These are phyloP conservation scores for Labeo rohita DNA, from an alignment of 2,113 vertebrate genomes.

Conservation along the genomic window DNA sequence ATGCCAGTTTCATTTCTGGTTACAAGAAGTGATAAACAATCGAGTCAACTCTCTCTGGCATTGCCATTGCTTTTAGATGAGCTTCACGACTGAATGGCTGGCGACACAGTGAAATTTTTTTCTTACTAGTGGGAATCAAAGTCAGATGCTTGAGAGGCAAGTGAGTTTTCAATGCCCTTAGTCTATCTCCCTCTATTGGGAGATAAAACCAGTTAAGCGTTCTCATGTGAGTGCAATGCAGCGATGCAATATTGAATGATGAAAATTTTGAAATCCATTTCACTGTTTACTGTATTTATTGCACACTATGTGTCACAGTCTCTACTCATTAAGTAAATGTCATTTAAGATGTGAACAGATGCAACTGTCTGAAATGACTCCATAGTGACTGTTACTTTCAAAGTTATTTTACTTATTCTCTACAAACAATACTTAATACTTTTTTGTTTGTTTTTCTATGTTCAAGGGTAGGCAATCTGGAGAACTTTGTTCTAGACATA, in stretches of 20 bases:
- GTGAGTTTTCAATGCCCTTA: conserved; percentile 15
- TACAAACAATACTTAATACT: neutral
- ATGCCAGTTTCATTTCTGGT: neutral
- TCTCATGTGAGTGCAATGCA: conserved; percentile 26
- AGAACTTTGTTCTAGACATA: conserved; percentile 1
- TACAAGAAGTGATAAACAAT: conserved; percentile 15
- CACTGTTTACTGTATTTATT: conserved; percentile 26
- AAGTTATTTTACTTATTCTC: neutral
- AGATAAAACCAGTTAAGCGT: conserved; percentile 37
- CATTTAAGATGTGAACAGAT: conserved; percentile 10
- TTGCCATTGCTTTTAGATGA: conserved; percentile 18
- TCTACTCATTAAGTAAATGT: conserved; percentile 7
- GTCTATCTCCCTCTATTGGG: conserved; percentile 29
- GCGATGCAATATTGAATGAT: conserved; percentile 43
- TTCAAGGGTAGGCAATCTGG: neutral
- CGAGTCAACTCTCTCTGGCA: neutral
- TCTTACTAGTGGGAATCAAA: conserved; percentile 30
- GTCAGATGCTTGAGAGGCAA: conserved; percentile 33
- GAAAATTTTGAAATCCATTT: conserved; percentile 47
- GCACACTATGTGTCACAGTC: conserved; percentile 1
- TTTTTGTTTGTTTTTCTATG: neutral
- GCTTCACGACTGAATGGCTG: neutral
- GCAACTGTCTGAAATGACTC: neutral
- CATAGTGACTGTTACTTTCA: neutral
- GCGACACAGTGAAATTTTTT: conserved; percentile 17